Evolutionary conservation across 35 echinoderm and acorn worm species (phyloP), one percentile per base, ranked within the genome.

Genomic region (Diadema setosum): DNA sequence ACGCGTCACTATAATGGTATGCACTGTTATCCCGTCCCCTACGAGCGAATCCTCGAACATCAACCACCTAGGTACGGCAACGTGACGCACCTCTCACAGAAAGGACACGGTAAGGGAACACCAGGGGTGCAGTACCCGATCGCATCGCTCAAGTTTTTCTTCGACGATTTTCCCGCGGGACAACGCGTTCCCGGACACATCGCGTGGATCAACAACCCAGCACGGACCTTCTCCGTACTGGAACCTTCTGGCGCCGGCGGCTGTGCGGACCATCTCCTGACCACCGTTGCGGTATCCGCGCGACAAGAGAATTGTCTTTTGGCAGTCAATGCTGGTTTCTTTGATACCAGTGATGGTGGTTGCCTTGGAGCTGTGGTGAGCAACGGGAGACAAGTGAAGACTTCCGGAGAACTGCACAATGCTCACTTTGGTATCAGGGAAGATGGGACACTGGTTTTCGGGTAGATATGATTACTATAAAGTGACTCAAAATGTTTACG

Each of bases 341-440:
- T 82, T 35, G 83, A 88, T 82, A 81, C 84, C 11, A 30, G 82
- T 9, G 84, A 74, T 0, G 85, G 85, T 2, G 91, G 45, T 31
- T 93, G 91, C 42, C 80, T 81, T 37, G 91, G 91, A 25, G 84
- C 87, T 82, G 64, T 93, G 67, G 85, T 97, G 32, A 89, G 91
- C 63, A 76, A 93, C 63, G 87, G 94, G 2, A 86, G 87, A 41
- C 17, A 90, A 17, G 94, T 97, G 12, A 29, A 65, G 24, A 87
- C 86, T 40, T 43, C 27, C 45, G 45, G 85, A 60, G 94, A 91
- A 44, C 42, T 97, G 49, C 94, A 93, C 63, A 97, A 93, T 90
- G 94, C 86, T 46, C 94, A 97, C 58, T 97, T 97, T 90, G 94
- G 94, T 15, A 97, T 97, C 39, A 82, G 82, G 29, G 49, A 86